These are phyloP conservation scores for Cephus spinipes DNA, from an alignment of 2,888 invertebrate species.

Conservation along the genomic window DNA sequence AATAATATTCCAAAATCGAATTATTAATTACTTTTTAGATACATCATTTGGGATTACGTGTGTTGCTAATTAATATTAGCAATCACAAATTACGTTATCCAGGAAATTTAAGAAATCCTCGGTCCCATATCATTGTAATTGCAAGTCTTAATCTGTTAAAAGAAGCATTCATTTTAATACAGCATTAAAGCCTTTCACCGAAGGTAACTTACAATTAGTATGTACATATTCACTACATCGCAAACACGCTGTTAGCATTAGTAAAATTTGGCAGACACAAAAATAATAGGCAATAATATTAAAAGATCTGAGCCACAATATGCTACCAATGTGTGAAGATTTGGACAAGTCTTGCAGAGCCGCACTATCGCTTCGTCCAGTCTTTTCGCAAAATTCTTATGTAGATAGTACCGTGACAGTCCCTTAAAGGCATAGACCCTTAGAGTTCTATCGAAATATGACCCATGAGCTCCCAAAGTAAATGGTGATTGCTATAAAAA, in stretches of 20 bases:
- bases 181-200: background rate
- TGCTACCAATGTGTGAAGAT: slow-evolving; percentile 76
- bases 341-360: slow-evolving; percentile 75
- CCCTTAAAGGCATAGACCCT: slow-evolving; percentile 77
- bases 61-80: background rate
- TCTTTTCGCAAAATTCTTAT: slow-evolving; percentile 77
- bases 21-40: background rate
- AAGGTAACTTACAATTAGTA: background rate
- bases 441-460: slow-evolving; percentile 68
- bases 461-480: slow-evolving; percentile 51
- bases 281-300: slow-evolving; percentile 19
- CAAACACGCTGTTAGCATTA: slow-evolving; percentile 22
- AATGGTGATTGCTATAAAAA: slow-evolving; percentile 46
- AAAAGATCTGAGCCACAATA: slow-evolving; percentile 42
- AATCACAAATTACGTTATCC: background rate
- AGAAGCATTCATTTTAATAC: background rate
- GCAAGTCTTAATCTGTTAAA: background rate
- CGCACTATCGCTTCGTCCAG: slow-evolving; percentile 77
- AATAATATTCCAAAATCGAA: background rate
- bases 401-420: slow-evolving; percentile 75
- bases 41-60: background rate
- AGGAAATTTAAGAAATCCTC: background rate
- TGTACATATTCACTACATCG: slow-evolving; percentile 32
- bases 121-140: background rate
- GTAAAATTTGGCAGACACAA: slow-evolving; percentile 17